Evolutionary conservation across 2,888 invertebrate genomes (phyloP), one percentile per base, ranked within the genome.

Genomic region (Eristalinus sepulchralis): DNA sequence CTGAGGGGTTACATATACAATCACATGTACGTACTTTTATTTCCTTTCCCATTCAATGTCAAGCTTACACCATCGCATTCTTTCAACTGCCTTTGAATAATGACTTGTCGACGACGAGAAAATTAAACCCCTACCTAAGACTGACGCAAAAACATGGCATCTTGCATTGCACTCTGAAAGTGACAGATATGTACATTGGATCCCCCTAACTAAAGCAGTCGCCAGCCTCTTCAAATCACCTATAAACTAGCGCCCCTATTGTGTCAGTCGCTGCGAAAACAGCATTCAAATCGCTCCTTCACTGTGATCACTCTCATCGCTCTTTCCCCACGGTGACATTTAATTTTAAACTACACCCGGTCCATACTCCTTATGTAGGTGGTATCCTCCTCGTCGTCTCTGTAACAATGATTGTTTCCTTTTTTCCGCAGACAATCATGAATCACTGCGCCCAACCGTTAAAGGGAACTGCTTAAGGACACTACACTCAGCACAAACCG

Each of bases 361-460:
- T 57, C 22, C 57, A 13, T 57, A 57, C 57, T 11, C 47, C 17
- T 17, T 47, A 17, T n/a, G 17, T 17, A 47, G 47, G 47, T 47
- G 47, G 47, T 47, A 47, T 17, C 47, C 47, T 17, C 47, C 47
- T 39, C 39, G 17, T 39, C n/a, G 39, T 39, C 39, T 4, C 47
- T 47, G 47, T 47, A 47, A 47, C 47, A 47, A 60, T 80, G 80
- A 80, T 80, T 80, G 80, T 72, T 80, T 80, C 80, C 64, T 71
- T 60, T 6, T n/a, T 62, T 62, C 72, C 63, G 63, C 71, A 33
- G 55, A 22, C 72, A 81, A 79, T 64, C 84, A 82, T 85, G 77
- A 85, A 78, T 85, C 77, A 77, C 77, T 75, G 62, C 53, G 67
- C 71, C n/a, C 60, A 22, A 59, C 36, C 67, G 57, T 67, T 67